Conservation (phyloP, 1,140 invertebrate genomes). For the Ips typographus region DNA sequence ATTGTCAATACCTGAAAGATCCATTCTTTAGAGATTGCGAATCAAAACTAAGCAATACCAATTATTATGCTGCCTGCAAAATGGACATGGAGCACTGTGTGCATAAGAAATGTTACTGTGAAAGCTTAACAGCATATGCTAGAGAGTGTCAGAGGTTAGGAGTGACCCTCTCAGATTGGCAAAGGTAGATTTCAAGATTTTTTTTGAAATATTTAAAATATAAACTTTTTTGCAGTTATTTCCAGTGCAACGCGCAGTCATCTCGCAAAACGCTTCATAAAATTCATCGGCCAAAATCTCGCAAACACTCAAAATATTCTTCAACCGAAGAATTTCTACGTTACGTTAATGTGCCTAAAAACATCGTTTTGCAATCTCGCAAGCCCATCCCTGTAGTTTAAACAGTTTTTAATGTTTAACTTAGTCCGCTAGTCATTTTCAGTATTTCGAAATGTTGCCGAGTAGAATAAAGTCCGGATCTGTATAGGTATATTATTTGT, state of each 20-base stretch:
- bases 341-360: background rate
- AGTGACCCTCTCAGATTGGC: conserved; percentile 64
- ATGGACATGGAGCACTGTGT: conserved; percentile 91
- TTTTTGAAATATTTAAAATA: background rate
- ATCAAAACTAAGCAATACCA: conserved; percentile 70
- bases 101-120: conserved; percentile 80
- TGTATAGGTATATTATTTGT: conserved; percentile 3
- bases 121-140: conserved; percentile 84
- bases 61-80: conserved; percentile 83
- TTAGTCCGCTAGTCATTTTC: conserved; percentile 41
- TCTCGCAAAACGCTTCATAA: background rate
- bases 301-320: background rate
- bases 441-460: conserved; percentile 34
- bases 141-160: conserved; percentile 80
- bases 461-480: conserved; percentile 29
- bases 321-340: background rate
- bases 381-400: conserved; percentile 4
- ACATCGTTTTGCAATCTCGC: background rate
- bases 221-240: background rate
- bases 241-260: background rate
- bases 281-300: background rate
- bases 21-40: conserved; percentile 68
- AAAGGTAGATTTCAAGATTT: conserved; percentile 54
- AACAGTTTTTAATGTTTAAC: background rate
- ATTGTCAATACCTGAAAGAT: conserved; percentile 41